Evolutionary conservation across 2,888 invertebrate genomes (phyloP).

Genomic region (Trichopria drosophilae): DNA sequence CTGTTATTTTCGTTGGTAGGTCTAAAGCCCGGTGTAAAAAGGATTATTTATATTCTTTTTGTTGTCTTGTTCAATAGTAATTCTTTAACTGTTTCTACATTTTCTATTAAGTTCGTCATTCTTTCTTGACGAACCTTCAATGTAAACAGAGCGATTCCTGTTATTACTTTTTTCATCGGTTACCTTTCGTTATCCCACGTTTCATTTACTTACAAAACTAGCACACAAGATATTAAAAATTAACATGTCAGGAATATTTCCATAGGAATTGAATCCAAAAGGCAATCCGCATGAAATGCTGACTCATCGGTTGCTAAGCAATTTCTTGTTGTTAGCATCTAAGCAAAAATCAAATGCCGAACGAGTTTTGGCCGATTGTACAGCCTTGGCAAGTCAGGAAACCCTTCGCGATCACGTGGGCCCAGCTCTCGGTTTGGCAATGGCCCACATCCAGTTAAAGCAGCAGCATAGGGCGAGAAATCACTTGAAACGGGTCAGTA

Average conservation of each 20-base stretch:
- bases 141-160: no score
- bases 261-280: slow-evolving; percentile 71
- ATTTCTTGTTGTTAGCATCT: slow-evolving; percentile 80
- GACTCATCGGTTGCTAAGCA: slow-evolving; percentile 73
- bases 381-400: slow-evolving; percentile 73
- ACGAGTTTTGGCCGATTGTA: slow-evolving; percentile 78
- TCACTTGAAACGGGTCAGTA: slow-evolving; percentile 85
- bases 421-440: slow-evolving; percentile 82
- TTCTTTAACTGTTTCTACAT: no score
- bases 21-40: no score
- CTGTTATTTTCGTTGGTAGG: no score
- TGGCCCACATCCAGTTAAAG: slow-evolving; percentile 83
- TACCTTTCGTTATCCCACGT: no score
- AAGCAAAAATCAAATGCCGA: slow-evolving; percentile 85
- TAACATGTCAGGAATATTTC: no score
- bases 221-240: not conserved
- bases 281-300: slow-evolving; percentile 67
- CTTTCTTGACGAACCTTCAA: no score
- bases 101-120: no score
- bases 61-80: no score
- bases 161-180: no score
- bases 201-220: no score
- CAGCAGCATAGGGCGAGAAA: slow-evolving; percentile 90
- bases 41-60: no score
- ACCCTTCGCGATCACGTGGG: slow-evolving; percentile 78